Evolutionary conservation across 2,797 vertebrate species (phyloP).

Genomic region (Sarcoramphus papa): DNA sequence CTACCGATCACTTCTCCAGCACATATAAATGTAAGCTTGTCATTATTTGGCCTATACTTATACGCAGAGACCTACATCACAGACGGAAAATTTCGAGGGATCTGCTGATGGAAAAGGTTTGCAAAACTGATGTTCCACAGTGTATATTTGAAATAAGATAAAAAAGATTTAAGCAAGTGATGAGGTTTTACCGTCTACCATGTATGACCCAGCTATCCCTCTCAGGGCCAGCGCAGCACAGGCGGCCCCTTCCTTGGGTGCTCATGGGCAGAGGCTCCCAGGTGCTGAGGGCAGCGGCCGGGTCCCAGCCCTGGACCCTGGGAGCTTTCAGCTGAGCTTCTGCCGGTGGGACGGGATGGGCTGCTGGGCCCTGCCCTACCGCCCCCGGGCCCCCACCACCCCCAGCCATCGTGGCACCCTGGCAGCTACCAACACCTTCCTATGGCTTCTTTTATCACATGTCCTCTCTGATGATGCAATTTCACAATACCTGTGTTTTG

Average conservation of each 20-base stretch:
- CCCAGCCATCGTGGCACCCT: neutral
- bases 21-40: neutral
- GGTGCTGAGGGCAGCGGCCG: neutral
- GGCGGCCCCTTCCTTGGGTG: neutral
- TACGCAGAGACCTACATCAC: neutral
- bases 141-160: neutral
- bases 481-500: neutral
- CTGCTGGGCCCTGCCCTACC: neutral
- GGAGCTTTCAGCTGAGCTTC: neutral
- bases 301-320: neutral
- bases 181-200: neutral
- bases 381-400: fast-evolving
- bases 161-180: neutral
- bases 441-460: neutral
- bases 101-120: neutral
- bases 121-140: neutral
- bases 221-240: neutral
- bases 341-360: neutral
- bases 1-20: neutral
- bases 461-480: neutral
- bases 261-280: neutral
- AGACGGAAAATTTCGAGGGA: neutral
- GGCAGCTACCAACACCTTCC: neutral
- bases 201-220: neutral
- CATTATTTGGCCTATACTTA: neutral